These are phyloP conservation scores for Mobula hypostoma DNA, from an alignment of 2,113 vertebrate species.

Conservation along the genomic window DNA sequence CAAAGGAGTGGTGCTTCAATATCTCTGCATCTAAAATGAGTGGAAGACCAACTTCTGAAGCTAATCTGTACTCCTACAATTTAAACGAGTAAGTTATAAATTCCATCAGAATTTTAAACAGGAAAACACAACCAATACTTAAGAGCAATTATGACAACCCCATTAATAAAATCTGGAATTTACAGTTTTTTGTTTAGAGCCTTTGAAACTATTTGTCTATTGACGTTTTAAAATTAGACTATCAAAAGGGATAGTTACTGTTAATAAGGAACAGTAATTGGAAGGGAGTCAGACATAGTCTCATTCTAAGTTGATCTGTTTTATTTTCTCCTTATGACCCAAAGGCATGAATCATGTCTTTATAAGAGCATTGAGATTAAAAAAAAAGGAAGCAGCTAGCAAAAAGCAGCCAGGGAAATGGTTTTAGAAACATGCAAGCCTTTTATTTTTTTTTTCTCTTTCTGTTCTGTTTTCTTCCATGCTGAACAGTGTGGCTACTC, in stretches of 20 bases:
- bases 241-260: background rate
- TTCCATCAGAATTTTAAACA: background rate
- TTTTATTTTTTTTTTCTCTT: background rate
- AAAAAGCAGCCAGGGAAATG: background rate
- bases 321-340: constrained; percentile 12
- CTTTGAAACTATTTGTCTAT: background rate
- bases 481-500: background rate
- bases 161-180: background rate
- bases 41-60: background rate
- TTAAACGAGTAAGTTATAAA: background rate
- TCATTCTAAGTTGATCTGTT: background rate
- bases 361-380: constrained; percentile 21
- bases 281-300: background rate
- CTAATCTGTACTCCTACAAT: background rate
- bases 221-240: background rate
- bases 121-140: background rate
- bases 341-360: background rate
- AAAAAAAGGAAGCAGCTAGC: background rate
- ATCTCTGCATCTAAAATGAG: constrained; percentile 2
- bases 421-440: background rate
- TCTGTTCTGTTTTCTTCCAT: background rate
- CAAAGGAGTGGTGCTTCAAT: background rate
- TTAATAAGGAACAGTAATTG: constrained; percentile 4
- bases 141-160: background rate
- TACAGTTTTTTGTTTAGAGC: background rate